A percentile compares a stretch with the other conserved stretches of the same genome.
These are phyloP conservation scores for Oceanites oceanicus DNA, from an alignment of 2,113 vertebrate species.

Conservation along the genomic window DNA sequence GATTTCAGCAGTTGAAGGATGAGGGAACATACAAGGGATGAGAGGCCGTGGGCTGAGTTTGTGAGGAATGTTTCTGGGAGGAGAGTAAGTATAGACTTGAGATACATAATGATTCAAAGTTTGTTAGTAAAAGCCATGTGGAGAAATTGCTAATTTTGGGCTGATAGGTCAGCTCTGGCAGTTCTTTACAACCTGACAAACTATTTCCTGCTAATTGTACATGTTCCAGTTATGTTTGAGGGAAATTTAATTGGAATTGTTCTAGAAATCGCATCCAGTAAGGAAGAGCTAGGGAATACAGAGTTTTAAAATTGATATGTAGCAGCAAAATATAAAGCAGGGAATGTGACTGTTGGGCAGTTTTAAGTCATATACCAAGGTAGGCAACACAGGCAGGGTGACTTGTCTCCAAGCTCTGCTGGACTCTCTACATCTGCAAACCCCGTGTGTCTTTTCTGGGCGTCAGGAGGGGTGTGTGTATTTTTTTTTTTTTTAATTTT, in stretches of 20 bases:
- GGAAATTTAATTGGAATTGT: neutral
- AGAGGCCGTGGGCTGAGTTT: neutral
- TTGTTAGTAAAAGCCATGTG: neutral
- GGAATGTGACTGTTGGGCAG: neutral
- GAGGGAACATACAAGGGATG: neutral
- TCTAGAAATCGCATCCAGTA: neutral
- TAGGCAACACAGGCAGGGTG: neutral
- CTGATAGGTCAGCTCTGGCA: neutral
- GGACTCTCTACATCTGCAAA: neutral
- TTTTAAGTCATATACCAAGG: neutral
- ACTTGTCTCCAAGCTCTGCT: neutral
- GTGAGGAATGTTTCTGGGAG: neutral
- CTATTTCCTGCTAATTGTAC: conserved; percentile 1
- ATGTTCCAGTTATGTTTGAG: neutral
- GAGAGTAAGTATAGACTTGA: neutral
- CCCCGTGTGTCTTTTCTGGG: accelerated
- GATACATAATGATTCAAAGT: neutral
- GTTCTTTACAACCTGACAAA: neutral
- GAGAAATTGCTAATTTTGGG: neutral
- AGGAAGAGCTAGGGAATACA: neutral
- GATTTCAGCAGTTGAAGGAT: neutral
- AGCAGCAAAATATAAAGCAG: neutral
- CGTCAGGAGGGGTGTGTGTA: accelerated
- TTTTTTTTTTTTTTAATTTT: no score
- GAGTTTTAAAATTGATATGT: neutral